Evolutionary conservation across 2,888 invertebrate species (phyloP).

Genomic region (Pharmacophagus antenor): DNA sequence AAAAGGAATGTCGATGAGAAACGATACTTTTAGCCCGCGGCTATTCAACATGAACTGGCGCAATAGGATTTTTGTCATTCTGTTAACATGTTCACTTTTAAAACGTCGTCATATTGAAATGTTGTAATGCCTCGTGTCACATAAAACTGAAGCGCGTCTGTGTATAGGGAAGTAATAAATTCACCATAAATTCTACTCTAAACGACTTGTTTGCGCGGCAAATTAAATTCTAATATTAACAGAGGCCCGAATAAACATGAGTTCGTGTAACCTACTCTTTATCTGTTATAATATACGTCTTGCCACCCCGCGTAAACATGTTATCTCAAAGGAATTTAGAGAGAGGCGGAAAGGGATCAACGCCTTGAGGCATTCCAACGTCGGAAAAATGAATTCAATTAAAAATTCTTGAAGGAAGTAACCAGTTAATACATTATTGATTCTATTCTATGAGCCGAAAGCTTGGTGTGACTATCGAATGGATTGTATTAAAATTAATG

Average conservation of each 20-base stretch:
- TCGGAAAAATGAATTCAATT: constrained; percentile 45
- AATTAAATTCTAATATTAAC: constrained; percentile 51
- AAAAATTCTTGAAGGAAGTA: too few species aligned
- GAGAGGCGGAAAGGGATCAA: constrained; percentile 36
- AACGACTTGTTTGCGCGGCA: constrained; percentile 44
- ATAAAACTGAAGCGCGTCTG: too few species aligned
- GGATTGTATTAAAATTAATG: too few species aligned
- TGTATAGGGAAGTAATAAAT: constrained; percentile 7
- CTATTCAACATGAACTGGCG: background rate
- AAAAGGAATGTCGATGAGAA: background rate
- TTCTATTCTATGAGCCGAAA: too few species aligned
- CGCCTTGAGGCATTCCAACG: constrained; percentile 50
- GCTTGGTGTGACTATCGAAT: too few species aligned
- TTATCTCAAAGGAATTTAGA: constrained; percentile 59
- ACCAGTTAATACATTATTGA: too few species aligned
- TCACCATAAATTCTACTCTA: constrained; percentile 30
- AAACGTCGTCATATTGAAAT: too few species aligned
- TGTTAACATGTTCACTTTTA: too few species aligned
- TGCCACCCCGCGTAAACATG: constrained; percentile 34
- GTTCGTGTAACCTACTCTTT: constrained; percentile 50
- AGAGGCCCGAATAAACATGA: constrained; percentile 48
- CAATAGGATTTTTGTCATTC: too few species aligned
- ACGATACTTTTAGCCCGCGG: background rate
- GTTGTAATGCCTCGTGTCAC: background rate
- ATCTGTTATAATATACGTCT: constrained; percentile 45